Evolutionary conservation across 2,888 invertebrate species (phyloP).

Genomic region (Cryptus armator): DNA sequence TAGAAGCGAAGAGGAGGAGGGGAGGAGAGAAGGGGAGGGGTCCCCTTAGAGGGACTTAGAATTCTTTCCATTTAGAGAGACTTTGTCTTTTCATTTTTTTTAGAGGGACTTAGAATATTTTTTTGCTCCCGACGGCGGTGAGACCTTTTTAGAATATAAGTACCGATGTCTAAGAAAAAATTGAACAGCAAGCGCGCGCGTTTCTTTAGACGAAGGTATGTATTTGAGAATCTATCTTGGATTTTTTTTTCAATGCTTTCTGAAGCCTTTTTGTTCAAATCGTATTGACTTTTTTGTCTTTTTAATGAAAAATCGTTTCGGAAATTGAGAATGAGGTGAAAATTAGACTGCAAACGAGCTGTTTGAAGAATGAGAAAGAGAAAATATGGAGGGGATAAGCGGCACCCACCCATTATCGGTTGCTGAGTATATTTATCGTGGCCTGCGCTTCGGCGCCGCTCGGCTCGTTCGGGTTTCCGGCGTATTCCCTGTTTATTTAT

Average conservation of each 20-base stretch:
- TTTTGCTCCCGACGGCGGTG: too few relatives aligned
- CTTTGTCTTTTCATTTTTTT: too few relatives aligned
- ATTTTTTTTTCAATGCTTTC: background rate
- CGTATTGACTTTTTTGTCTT: background rate
- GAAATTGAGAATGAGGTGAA: background rate
- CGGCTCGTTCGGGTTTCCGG: conserved; percentile 76
- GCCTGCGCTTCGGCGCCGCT: conserved; percentile 62
- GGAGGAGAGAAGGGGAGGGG: too few relatives aligned
- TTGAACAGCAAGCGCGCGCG: too few relatives aligned
- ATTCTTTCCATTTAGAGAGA: too few relatives aligned
- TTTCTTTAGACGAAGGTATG: too few relatives aligned
- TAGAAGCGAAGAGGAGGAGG: too few relatives aligned
- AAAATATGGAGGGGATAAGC: conserved; percentile 23
- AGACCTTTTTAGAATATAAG: too few relatives aligned
- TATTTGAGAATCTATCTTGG: too few relatives aligned
- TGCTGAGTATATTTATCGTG: conserved; percentile 79
- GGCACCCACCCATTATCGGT: conserved; percentile 71
- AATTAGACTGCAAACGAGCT: conserved; percentile 12
- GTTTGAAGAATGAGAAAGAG: conserved; percentile 14
- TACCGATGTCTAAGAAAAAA: too few relatives aligned
- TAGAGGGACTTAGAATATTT: too few relatives aligned
- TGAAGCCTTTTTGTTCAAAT: background rate
- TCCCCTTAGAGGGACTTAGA: too few relatives aligned
- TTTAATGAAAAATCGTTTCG: background rate
- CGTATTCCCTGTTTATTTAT: conserved; percentile 78